Conservation (phyloP, 2,113 vertebrate genomes). For the Cynocephalus volans region DNA sequence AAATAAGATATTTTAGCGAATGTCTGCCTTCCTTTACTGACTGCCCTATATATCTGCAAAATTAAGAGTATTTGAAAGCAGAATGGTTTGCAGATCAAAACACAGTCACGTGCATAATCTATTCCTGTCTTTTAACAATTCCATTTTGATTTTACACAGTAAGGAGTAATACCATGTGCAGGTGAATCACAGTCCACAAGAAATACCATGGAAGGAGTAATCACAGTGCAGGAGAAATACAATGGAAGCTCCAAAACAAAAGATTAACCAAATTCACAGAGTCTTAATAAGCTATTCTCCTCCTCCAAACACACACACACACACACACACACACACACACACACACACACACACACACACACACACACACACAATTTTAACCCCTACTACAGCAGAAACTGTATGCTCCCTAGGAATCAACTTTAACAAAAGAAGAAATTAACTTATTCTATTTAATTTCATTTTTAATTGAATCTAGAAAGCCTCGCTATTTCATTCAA, state of each 20-base stretch:
- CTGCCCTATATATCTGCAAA: slow-evolving; percentile 62
- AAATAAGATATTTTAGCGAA: slow-evolving; percentile 69
- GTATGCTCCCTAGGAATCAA: neutral
- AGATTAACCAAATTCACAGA: neutral
- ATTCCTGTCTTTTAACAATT: slow-evolving; percentile 33
- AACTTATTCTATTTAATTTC: slow-evolving; percentile 55
- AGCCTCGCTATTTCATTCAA: slow-evolving; percentile 42
- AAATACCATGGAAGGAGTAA: neutral
- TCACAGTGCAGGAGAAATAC: neutral
- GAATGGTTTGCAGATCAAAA: slow-evolving; percentile 41
- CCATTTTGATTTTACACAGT: slow-evolving; percentile 11
- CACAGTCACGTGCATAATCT: slow-evolving; percentile 9
- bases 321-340: neutral
- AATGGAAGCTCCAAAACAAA: neutral
- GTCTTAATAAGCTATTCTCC: neutral
- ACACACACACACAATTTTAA: neutral
- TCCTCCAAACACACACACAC: neutral
- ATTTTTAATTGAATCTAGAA: slow-evolving; percentile 69
- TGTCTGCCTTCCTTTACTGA: slow-evolving; percentile 57
- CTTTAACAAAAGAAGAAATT: slow-evolving; percentile 37
- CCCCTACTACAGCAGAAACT: neutral
- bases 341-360: neutral
- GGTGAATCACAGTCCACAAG: neutral
- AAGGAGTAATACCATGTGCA: neutral
- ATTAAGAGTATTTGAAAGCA: slow-evolving; percentile 65